Percentiles rank a stretch among this genome's conserved stretches.
Evolutionary conservation across 2,113 vertebrate species (phyloP).

Genomic region (Synodontis membranacea): DNA sequence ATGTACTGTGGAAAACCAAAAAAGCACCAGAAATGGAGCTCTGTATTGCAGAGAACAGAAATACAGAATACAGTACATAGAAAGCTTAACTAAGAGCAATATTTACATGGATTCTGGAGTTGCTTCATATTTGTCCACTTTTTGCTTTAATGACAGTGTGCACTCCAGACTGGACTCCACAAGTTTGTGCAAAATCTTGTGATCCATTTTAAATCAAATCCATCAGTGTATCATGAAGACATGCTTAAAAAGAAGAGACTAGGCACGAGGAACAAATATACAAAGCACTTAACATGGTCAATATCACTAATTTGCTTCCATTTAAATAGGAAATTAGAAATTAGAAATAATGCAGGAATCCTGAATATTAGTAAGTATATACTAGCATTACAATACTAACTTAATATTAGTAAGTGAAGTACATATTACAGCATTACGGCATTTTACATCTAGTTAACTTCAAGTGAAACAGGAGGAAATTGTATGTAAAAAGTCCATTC

Average conservation of each 20-base stretch:
- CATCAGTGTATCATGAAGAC: background rate
- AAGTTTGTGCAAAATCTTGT: background rate
- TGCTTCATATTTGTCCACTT: background rate
- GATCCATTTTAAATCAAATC: background rate
- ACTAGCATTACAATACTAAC: no score
- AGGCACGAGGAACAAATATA: background rate
- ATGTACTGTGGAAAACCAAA: constrained; percentile 57
- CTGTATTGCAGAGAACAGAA: background rate
- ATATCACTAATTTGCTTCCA: no score
- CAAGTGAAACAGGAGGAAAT: background rate
- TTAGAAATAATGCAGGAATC: no score
- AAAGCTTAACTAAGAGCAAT: background rate
- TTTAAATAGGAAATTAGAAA: no score
- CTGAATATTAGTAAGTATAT: no score
- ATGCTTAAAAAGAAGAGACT: background rate
- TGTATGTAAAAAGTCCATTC: background rate
- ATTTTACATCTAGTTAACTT: background rate
- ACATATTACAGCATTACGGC: no score
- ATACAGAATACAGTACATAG: no score
- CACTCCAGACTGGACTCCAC: background rate
- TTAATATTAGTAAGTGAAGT: no score
- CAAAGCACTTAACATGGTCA: no score
- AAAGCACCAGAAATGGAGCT: constrained; percentile 55
- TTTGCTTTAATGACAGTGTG: no score
- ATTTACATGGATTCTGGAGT: background rate